phyloP scores from a whole-genome alignment of 2,888 invertebrate genomes.

The Stenichneumon culpator region DNA sequence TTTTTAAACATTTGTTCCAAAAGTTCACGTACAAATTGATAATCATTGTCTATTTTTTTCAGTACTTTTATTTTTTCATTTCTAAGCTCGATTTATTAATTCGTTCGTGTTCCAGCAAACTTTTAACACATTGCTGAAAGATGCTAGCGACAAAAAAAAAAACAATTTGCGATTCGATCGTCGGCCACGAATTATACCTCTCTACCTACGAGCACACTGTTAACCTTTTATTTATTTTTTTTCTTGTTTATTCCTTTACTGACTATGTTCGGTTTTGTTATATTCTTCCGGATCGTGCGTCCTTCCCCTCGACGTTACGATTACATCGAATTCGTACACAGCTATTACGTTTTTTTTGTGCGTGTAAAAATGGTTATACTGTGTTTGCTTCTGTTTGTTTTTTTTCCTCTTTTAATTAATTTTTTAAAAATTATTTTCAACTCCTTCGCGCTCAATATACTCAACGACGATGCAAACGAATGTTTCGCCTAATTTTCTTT shows the following conservation, averaged over 20 bases:
- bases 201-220: slow-evolving; percentile 68
- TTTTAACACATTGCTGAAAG: slow-evolving; percentile 32
- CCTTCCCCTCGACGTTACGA: slow-evolving; percentile 56
- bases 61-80: slow-evolving; percentile 51
- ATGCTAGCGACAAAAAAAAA: slow-evolving; percentile 42
- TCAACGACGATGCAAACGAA: slow-evolving; percentile 20
- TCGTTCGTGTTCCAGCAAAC: slow-evolving; percentile 54
- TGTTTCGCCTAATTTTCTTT: slow-evolving; percentile 44
- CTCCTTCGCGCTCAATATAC: slow-evolving; percentile 27
- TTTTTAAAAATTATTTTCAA: slow-evolving; percentile 7
- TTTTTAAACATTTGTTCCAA: slow-evolving; percentile 38
- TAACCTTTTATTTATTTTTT: slow-evolving; percentile 36
- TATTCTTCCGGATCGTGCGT: slow-evolving; percentile 1
- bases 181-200: slow-evolving; percentile 60
- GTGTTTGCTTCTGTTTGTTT: slow-evolving; percentile 29
- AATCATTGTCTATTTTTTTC: slow-evolving; percentile 28
- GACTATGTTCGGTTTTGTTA: slow-evolving; percentile 22
- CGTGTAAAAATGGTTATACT: slow-evolving; percentile 53
- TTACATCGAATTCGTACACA: slow-evolving; percentile 59
- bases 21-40: slow-evolving; percentile 61
- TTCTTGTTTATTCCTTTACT: slow-evolving; percentile 20
- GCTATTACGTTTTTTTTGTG: slow-evolving; percentile 66
- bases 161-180: slow-evolving; percentile 64
- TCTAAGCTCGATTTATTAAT: slow-evolving; percentile 70
- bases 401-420: not conserved